Evolutionary conservation across 2,888 invertebrate species (phyloP).

Genomic region (Eulithis testata): DNA sequence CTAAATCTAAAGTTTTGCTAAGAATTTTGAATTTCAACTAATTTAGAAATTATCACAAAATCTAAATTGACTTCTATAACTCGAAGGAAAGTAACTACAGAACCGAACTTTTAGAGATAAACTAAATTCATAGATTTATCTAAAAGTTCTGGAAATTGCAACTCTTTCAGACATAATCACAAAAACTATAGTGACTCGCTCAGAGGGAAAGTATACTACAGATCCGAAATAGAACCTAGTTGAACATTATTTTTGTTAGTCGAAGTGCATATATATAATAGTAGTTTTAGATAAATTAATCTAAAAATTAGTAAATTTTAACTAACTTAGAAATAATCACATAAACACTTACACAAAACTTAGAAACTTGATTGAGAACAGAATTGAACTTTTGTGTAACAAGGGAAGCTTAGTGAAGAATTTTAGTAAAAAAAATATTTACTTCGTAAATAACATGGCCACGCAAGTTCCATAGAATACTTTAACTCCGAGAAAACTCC

Average conservation of each 20-base stretch:
- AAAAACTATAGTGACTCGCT: slow-evolving; percentile 22
- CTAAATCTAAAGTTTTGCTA: slow-evolving; percentile 6
- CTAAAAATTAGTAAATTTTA: slow-evolving; percentile 11
- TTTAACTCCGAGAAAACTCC: slow-evolving; percentile 7
- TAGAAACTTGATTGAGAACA: slow-evolving; percentile 14
- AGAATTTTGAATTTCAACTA: too few species aligned
- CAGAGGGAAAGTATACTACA: slow-evolving; percentile 13
- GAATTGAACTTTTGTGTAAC: background rate
- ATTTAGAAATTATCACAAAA: too few species aligned
- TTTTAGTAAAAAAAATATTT: background rate
- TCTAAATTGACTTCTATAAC: too few species aligned
- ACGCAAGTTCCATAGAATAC: background rate
- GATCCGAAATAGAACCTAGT: background rate
- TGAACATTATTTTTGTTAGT: too few species aligned
- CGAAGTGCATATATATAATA: too few species aligned
- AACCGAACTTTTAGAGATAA: background rate
- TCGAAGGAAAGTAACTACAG: too few species aligned
- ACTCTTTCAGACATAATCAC: slow-evolving; percentile 10
- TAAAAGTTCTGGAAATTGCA: slow-evolving; percentile 9
- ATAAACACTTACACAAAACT: slow-evolving; percentile 20
- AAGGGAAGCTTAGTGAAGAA: background rate
- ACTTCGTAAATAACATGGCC: background rate
- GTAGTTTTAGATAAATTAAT: slow-evolving; percentile 3
- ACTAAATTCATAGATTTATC: slow-evolving; percentile 7
- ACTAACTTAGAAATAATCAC: slow-evolving; percentile 12